A percentile compares a stretch with the other conserved stretches of the same genome.
These are phyloP conservation scores for Acleris literana DNA, from an alignment of 2,888 invertebrate species.

Conservation along the genomic window DNA sequence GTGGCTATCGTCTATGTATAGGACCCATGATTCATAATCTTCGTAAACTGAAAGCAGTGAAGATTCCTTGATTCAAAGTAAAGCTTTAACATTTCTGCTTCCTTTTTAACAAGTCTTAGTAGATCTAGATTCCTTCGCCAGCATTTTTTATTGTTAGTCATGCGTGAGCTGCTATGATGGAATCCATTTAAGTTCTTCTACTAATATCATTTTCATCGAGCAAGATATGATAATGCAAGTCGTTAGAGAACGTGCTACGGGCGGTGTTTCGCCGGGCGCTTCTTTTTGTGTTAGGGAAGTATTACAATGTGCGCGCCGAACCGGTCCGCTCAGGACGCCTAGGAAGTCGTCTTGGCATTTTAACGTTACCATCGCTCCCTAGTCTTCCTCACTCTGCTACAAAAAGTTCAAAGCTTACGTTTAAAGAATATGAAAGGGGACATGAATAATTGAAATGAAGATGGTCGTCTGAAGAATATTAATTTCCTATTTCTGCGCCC, in stretches of 20 bases:
- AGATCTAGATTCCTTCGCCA: conserved; percentile 3
- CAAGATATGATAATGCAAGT: conserved; percentile 43
- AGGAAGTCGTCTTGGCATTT: conserved; percentile 61
- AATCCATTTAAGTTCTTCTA: conserved; percentile 44
- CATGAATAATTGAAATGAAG: conserved; percentile 62
- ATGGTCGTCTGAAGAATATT: conserved; percentile 55
- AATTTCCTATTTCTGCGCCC: conserved; percentile 43
- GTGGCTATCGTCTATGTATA: background rate
- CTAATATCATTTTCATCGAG: conserved; percentile 30
- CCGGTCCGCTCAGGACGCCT: conserved; percentile 56
- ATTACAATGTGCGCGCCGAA: conserved; percentile 62
- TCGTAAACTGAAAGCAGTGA: background rate
- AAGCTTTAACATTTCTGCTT: too few relatives aligned
- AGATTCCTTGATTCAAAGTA: background rate
- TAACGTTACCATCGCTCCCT: conserved; percentile 54
- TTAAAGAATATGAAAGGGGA: conserved; percentile 53
- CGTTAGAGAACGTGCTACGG: conserved; percentile 52
- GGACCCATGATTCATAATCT: background rate
- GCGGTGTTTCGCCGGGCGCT: conserved; percentile 48
- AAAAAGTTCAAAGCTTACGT: conserved; percentile 57
- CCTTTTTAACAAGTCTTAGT: conserved; percentile 6
- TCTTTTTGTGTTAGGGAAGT: conserved; percentile 64
- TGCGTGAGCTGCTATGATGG: conserved; percentile 28
- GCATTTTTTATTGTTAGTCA: conserved; percentile 16
- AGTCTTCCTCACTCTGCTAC: conserved; percentile 46